Conservation (phyloP, 2,113 vertebrate genomes). For the Rostratula benghalensis region DNA sequence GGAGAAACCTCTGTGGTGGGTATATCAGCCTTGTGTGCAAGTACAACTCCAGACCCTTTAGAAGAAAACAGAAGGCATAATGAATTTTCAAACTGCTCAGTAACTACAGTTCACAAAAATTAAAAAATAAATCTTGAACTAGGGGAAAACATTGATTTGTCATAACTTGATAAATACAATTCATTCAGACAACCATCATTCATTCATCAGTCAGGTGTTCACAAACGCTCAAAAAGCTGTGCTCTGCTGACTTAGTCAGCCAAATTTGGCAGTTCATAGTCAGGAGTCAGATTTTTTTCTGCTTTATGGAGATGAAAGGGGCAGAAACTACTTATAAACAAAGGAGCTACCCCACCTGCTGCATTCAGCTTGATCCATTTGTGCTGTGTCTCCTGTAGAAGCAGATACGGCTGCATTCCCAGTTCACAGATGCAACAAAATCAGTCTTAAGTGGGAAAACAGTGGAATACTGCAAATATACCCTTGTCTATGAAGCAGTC, state of each 20-base stretch:
- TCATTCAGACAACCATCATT: not conserved
- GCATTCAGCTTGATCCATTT: not conserved
- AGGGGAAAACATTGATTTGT: not conserved
- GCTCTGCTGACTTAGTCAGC: not conserved
- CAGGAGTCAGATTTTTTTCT: slow-evolving; percentile 26
- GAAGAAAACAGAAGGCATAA: slow-evolving; percentile 13
- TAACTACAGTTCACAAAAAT: not conserved
- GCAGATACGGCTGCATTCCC: not conserved
- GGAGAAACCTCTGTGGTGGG: slow-evolving; percentile 80
- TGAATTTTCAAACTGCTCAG: not conserved
- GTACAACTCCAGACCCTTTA: slow-evolving; percentile 66
- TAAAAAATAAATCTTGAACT: not conserved
- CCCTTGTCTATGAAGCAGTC: not conserved
- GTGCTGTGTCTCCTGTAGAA: not conserved
- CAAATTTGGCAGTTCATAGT: not conserved
- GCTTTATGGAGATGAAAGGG: slow-evolving; percentile 23
- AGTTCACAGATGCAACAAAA: not conserved
- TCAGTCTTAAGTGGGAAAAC: not conserved
- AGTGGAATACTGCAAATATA: not conserved
- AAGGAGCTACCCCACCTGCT: not conserved
- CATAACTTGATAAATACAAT: not conserved
- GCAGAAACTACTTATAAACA: not conserved
- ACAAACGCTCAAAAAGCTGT: not conserved
- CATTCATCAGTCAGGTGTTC: not conserved
- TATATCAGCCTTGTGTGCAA: slow-evolving; percentile 66